phyloP scores from a whole-genome alignment of 2,888 invertebrate genomes.

The Crematogaster levior region DNA sequence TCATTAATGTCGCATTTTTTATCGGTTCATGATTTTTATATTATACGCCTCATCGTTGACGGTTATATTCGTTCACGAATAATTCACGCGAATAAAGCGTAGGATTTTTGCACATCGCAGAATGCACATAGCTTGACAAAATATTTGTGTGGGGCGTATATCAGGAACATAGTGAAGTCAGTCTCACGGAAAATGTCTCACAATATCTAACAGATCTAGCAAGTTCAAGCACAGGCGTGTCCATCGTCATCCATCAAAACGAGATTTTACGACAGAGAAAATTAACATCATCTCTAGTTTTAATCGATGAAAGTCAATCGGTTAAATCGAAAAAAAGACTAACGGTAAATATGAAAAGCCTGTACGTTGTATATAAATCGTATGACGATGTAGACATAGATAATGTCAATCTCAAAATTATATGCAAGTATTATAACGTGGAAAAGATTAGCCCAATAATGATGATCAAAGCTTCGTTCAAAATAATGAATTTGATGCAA shows the following conservation, averaged over 20 bases:
- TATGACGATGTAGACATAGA: neutral
- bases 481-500: neutral
- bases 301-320: constrained; percentile 2
- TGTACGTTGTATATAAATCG: neutral
- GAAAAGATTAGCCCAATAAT: constrained; percentile 49
- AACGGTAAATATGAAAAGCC: constrained; percentile 4
- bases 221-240: constrained; percentile 26
- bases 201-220: neutral
- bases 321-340: constrained; percentile 3
- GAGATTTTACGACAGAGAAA: constrained; percentile 7
- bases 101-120: neutral
- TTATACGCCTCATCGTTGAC: neutral
- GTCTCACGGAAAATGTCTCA: neutral
- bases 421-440: constrained; percentile 43
- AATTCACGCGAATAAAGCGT: constrained; percentile 9
- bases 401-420: constrained; percentile 21
- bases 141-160: constrained; percentile 2
- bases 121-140: neutral
- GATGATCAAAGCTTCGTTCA: neutral
- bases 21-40: neutral
- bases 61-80: neutral
- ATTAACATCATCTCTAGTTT: neutral
- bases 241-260: constrained; percentile 19
- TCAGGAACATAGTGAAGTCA: neutral
- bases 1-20: neutral